Conservation (phyloP, 1,140 invertebrate genomes). For the Pogonomyrmex californicus region DNA sequence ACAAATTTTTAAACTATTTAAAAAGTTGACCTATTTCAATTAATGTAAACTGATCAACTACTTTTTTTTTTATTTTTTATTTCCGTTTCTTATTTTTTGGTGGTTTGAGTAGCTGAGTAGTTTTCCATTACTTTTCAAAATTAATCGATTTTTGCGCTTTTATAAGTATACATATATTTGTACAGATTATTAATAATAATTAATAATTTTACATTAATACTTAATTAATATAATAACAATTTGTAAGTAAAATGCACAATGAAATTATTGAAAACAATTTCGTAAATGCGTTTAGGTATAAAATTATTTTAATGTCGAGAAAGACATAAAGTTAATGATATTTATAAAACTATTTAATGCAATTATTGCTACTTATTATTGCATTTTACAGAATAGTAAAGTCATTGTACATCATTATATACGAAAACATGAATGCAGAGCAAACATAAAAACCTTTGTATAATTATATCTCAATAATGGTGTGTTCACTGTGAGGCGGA, state of each 20-base stretch:
- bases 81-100: not conserved
- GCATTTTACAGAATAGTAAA: conserved; percentile 32
- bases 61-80: not conserved
- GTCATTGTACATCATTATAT: not conserved
- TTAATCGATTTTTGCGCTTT: not conserved
- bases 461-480: conserved; percentile 18
- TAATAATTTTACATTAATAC: conserved; percentile 8
- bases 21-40: no score
- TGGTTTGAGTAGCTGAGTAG: not conserved
- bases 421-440: not conserved
- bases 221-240: not conserved
- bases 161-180: not conserved
- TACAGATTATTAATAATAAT: not conserved
- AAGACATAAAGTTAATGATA: not conserved
- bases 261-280: not conserved
- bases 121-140: not conserved
- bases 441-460: conserved; percentile 14
- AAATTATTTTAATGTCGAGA: not conserved
- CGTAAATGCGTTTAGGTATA: not conserved
- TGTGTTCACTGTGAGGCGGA: not conserved
- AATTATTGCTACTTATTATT: not conserved
- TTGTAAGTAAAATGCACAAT: not conserved
- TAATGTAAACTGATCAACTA: not conserved
- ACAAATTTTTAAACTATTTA: no score
- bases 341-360: conserved; percentile 17